Evolutionary conservation across 1,140 invertebrate genomes (phyloP).

Genomic region (Cotesia typhae): DNA sequence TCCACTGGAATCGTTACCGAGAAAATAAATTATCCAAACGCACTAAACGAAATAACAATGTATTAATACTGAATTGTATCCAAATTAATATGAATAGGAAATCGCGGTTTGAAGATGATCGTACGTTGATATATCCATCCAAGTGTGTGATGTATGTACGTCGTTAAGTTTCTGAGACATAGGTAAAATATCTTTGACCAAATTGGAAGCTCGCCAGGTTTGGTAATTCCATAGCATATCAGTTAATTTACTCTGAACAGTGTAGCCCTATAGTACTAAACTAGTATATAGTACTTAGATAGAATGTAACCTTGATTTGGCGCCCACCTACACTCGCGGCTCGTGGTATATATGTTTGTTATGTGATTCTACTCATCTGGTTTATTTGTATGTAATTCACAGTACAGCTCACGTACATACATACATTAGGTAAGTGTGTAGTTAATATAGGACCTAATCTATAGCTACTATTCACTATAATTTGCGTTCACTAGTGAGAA

Average conservation of each 20-base stretch:
- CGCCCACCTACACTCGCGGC: background rate
- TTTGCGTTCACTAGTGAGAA: constrained; percentile 5
- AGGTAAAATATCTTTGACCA: constrained; percentile 26
- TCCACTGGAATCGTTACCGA: too few relatives aligned
- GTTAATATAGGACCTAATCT: background rate
- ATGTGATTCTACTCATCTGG: background rate
- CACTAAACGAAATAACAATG: too few relatives aligned
- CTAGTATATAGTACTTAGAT: background rate
- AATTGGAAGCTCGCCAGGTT: constrained; percentile 32
- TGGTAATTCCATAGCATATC: constrained; percentile 18
- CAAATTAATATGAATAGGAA: too few relatives aligned
- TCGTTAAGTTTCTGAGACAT: background rate
- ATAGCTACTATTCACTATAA: background rate
- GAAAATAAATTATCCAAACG: too few relatives aligned
- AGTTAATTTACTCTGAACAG: constrained; percentile 23
- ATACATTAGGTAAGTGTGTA: background rate
- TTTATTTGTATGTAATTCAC: too few relatives aligned
- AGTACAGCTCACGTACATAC: too few relatives aligned
- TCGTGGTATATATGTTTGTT: background rate
- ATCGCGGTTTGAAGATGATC: too few relatives aligned
- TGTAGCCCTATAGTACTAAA: background rate
- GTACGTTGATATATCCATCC: background rate
- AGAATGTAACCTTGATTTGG: constrained; percentile 24
- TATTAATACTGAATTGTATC: too few relatives aligned
- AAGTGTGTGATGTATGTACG: constrained; percentile 5